Percentiles rank a stretch among this genome's conserved stretches.
Conservation (phyloP, 2,797 vertebrate genomes). For the Lithobates sylvaticus region DNA sequence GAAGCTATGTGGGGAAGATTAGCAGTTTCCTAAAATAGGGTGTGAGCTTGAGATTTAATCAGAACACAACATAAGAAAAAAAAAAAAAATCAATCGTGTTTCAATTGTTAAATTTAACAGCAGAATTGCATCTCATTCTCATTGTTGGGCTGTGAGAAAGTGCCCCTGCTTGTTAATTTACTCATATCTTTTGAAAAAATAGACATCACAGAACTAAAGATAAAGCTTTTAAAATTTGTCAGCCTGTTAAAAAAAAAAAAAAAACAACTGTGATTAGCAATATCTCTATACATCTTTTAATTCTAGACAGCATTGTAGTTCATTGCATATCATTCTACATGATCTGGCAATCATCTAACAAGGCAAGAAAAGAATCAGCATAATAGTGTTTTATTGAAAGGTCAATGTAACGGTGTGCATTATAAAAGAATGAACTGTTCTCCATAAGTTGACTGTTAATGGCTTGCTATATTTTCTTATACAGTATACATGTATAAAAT, state of each 20-base stretch:
- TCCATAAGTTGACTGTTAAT: background rate
- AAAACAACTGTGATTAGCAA: conserved; percentile 25
- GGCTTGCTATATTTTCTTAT: no score
- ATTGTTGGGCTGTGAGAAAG: conserved; percentile 22
- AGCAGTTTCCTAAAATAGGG: conserved; percentile 54
- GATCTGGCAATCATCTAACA: background rate
- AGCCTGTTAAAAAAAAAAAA: conserved; percentile 17
- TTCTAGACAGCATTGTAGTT: background rate
- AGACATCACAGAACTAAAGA: conserved; percentile 26
- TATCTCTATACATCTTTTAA: conserved; percentile 9
- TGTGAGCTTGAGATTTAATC: conserved; percentile 21
- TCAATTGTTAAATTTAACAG: conserved; percentile 53
- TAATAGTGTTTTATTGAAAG: background rate
- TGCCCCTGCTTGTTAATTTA: conserved; percentile 43
- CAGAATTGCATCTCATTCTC: conserved; percentile 12
- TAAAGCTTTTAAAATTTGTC: background rate
- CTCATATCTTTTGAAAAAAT: conserved; percentile 11
- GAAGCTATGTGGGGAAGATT: background rate
- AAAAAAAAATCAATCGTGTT: conserved; percentile 53
- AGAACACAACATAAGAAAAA: conserved; percentile 26
- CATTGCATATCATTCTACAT: background rate
- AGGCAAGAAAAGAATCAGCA: background rate
- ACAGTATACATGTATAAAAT: no score
- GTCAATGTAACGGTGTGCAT: background rate
- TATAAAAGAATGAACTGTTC: background rate